phyloP scores from a whole-genome alignment of 1,140 invertebrate genomes.

The Listronotus bonariensis region DNA sequence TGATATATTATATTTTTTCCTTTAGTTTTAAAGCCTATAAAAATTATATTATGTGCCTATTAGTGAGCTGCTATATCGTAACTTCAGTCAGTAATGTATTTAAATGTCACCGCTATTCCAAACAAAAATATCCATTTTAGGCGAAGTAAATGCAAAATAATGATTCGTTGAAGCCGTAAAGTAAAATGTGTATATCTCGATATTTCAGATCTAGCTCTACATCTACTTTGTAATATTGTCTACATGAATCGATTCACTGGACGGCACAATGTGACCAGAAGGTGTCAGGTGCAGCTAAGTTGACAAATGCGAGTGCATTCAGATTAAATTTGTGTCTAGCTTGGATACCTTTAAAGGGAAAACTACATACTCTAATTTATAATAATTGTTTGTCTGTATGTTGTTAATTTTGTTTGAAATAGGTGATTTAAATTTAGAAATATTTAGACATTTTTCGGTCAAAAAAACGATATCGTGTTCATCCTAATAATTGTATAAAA shows the following conservation, averaged over 20 bases:
- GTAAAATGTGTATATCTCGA: constrained; percentile 29
- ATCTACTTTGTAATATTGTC: constrained; percentile 35
- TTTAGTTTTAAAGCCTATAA: too few species aligned
- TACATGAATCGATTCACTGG: constrained; percentile 31
- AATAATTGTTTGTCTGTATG: too few species aligned
- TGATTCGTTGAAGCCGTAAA: constrained; percentile 16
- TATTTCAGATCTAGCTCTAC: constrained; percentile 30
- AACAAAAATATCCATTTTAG: constrained; percentile 25
- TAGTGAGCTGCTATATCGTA: constrained; percentile 4
- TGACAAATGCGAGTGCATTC: constrained; percentile 29
- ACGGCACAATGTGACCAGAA: constrained; percentile 32
- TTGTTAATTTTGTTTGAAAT: too few species aligned
- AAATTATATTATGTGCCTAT: too few species aligned
- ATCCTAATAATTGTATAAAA: too few species aligned
- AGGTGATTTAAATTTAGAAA: too few species aligned
- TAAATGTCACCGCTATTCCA: constrained; percentile 14
- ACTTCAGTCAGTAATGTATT: constrained; percentile 28
- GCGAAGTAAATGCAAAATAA: constrained; percentile 17
- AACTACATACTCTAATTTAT: not conserved
- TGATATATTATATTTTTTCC: too few species aligned
- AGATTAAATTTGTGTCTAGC: constrained; percentile 22
- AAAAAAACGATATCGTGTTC: too few species aligned
- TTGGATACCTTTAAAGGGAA: not conserved
- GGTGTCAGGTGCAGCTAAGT: constrained; percentile 33
- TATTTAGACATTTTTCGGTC: too few species aligned